Evolutionary conservation across 2,888 invertebrate genomes (phyloP).

Genomic region (Cinara cedri): DNA sequence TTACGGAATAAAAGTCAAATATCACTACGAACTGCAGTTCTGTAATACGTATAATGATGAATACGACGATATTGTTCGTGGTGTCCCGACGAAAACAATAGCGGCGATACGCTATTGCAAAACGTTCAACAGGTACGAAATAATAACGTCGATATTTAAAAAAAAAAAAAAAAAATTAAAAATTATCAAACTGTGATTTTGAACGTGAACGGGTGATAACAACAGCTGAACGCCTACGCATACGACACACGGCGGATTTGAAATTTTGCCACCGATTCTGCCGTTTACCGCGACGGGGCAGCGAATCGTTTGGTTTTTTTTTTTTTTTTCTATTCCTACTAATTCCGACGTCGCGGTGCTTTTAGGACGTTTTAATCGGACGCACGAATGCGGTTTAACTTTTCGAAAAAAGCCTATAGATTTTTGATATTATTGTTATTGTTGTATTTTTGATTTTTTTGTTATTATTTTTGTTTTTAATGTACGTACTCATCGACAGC

Average conservation of each 20-base stretch:
- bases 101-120: neutral
- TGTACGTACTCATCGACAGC: slow-evolving; percentile 19
- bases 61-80: too few species aligned
- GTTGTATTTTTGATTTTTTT: too few species aligned
- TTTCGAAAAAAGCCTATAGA: too few species aligned
- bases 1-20: too few species aligned
- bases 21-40: too few species aligned
- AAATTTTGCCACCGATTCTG: neutral
- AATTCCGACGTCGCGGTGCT: neutral
- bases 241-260: neutral
- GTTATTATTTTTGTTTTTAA: neutral
- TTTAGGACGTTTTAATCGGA: neutral
- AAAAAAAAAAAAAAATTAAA: neutral
- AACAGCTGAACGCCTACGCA: neutral
- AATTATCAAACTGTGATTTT: neutral
- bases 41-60: too few species aligned
- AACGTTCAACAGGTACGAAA: slow-evolving; percentile 14
- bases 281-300: too few species aligned
- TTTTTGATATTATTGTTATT: too few species aligned
- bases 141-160: neutral
- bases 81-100: too few species aligned
- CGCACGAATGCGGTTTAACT: too few species aligned
- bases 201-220: slow-evolving; percentile 16
- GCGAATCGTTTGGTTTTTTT: too few species aligned
- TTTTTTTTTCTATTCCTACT: too few species aligned